Conservation (phyloP, 2,888 invertebrate genomes). For the Drosophila neotestacea region DNA sequence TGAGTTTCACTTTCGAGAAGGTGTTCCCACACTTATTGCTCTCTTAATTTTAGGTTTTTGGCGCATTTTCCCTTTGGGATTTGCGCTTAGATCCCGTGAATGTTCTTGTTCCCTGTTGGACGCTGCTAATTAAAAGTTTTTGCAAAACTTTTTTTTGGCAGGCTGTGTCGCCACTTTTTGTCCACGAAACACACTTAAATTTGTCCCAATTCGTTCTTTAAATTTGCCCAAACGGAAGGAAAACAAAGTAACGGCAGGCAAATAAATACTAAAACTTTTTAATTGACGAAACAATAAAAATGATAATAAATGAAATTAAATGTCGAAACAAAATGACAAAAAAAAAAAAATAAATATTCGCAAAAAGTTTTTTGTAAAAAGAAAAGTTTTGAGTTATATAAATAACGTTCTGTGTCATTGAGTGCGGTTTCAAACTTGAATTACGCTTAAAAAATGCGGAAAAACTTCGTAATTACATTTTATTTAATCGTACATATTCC, state of each 20-base stretch:
- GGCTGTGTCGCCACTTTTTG: slow-evolving; percentile 37
- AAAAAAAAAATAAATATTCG: neutral
- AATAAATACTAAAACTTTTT: slow-evolving; percentile 73
- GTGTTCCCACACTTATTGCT: slow-evolving; percentile 24
- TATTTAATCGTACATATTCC: too few species aligned
- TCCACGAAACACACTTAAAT: slow-evolving; percentile 44
- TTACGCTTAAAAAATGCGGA: neutral
- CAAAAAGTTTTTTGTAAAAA: slow-evolving; percentile 1
- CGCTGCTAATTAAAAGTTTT: slow-evolving; percentile 76
- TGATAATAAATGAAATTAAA: slow-evolving; percentile 71
- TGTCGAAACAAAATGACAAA: slow-evolving; percentile 25
- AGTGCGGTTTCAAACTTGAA: slow-evolving; percentile 4
- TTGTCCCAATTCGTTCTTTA: slow-evolving; percentile 33
- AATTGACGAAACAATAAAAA: slow-evolving; percentile 77
- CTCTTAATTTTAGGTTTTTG: slow-evolving; percentile 18
- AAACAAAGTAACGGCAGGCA: slow-evolving; percentile 5
- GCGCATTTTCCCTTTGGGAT: slow-evolving; percentile 24
- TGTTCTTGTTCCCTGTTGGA: slow-evolving; percentile 33
- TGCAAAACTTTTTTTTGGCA: slow-evolving; percentile 57
- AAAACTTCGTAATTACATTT: neutral
- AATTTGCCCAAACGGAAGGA: slow-evolving; percentile 33
- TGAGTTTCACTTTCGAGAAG: slow-evolving; percentile 36
- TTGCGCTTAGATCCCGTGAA: slow-evolving; percentile 4
- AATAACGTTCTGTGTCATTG: slow-evolving; percentile 7
- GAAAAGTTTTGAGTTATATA: slow-evolving; percentile 25